phyloP scores from a whole-genome alignment of 1,140 invertebrate species.

The Pollicipes pollicipes region DNA sequence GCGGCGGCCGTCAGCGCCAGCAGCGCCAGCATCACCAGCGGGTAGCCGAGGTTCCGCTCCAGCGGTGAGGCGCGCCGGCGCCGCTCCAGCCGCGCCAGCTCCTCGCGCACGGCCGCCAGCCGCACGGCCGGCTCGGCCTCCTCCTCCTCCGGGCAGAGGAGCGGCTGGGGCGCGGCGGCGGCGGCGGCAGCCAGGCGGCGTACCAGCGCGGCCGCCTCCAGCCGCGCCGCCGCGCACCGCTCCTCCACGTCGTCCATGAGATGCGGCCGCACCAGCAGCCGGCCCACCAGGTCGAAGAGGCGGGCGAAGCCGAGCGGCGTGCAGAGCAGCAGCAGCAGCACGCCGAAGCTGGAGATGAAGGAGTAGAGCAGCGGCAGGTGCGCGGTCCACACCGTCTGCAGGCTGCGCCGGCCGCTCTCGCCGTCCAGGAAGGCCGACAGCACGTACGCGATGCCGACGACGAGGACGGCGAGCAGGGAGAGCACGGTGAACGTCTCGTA shows the following conservation, averaged over 20 bases:
- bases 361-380: constrained; percentile 90
- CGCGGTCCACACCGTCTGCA: too few relatives aligned
- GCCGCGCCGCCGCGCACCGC: too few relatives aligned
- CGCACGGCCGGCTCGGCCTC: background rate
- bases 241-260: constrained; percentile 71
- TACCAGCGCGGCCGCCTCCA: too few relatives aligned
- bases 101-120: background rate
- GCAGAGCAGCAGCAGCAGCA: constrained; percentile 81
- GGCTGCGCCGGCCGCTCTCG: too few relatives aligned
- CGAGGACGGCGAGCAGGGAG: constrained; percentile 54
- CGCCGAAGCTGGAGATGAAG: constrained; percentile 83
- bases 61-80: constrained; percentile 51
- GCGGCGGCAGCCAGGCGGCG: too few relatives aligned
- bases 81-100: constrained; percentile 8
- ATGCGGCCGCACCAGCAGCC: constrained; percentile 76
- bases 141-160: too few relatives aligned
- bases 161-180: constrained; percentile 73
- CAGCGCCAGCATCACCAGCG: constrained; percentile 70
- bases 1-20: constrained; percentile 65
- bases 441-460: constrained; percentile 77
- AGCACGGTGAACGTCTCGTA: constrained; percentile 85
- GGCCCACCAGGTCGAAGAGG: constrained; percentile 74
- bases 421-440: too few relatives aligned
- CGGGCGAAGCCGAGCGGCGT: constrained; percentile 82
- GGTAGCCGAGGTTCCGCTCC: constrained; percentile 72